Conservation (phyloP, 2,888 invertebrate species). For the Sinotaia quadrata region DNA sequence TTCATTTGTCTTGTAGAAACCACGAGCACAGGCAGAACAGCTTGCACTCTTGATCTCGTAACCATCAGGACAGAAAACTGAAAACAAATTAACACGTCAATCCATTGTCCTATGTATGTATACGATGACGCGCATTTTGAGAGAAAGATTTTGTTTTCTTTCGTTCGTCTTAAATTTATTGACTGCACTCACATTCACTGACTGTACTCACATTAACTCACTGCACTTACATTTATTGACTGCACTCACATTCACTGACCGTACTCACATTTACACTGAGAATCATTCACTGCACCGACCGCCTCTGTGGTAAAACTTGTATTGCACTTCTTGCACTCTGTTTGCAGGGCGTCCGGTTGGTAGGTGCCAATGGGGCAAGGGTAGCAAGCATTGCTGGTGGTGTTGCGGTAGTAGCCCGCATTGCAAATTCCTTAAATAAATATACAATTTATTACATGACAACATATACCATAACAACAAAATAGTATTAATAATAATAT, state of each 20-base stretch:
- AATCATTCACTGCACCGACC: neutral
- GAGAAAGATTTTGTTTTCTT: no score
- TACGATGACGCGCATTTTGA: no score
- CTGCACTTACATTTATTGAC: no score
- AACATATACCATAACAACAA: no score
- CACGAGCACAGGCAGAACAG: constrained; percentile 43
- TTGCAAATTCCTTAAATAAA: constrained; percentile 19
- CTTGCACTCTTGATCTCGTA: constrained; percentile 32
- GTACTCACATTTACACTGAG: constrained; percentile 16
- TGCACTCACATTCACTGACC: no score
- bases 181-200: no score
- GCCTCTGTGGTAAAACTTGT: constrained; percentile 3
- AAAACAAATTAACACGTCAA: constrained; percentile 19
- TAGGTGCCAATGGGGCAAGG: constrained; percentile 32
- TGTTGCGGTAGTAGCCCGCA: constrained; percentile 14
- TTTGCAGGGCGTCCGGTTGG: constrained; percentile 29
- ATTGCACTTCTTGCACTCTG: constrained; percentile 22
- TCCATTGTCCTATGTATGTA: no score
- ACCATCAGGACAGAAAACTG: constrained; percentile 46
- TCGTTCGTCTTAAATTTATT: no score
- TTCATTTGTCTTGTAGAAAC: constrained; percentile 36
- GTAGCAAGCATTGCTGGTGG: constrained; percentile 18
- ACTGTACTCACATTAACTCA: no score
- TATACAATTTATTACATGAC: no score
- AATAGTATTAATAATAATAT: no score